Evolutionary conservation across 1,140 invertebrate genomes (phyloP).

Genomic region (Schmidtea mediterranea): DNA sequence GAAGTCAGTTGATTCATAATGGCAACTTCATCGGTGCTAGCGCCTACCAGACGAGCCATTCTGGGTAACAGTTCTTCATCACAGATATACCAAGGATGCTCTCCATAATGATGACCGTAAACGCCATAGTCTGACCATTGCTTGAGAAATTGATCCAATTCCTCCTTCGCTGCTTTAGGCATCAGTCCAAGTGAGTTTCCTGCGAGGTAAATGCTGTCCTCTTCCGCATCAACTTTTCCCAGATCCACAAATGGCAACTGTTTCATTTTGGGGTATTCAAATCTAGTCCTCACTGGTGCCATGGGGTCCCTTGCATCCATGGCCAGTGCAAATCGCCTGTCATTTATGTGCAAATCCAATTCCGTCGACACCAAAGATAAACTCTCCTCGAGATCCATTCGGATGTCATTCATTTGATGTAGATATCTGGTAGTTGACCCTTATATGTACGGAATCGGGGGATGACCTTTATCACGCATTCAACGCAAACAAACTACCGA

Average conservation of each 20-base stretch:
- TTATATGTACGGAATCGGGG: too few relatives aligned
- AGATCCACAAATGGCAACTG: constrained; percentile 21
- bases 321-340: constrained; percentile 18
- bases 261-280: constrained; percentile 26
- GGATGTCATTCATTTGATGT: too few relatives aligned
- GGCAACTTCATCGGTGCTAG: constrained; percentile 25
- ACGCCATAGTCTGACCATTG: constrained; percentile 17
- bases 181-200: constrained; percentile 34
- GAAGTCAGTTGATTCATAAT: constrained; percentile 35
- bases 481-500: too few relatives aligned
- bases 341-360: too few relatives aligned
- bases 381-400: too few relatives aligned
- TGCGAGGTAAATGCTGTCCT: constrained; percentile 33
- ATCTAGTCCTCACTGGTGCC: constrained; percentile 17
- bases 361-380: too few relatives aligned
- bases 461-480: too few relatives aligned
- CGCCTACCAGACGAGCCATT: constrained; percentile 29
- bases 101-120: constrained; percentile 27
- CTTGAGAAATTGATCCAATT: constrained; percentile 6
- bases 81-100: constrained; percentile 29
- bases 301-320: constrained; percentile 26
- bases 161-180: constrained; percentile 12
- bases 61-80: constrained; percentile 24
- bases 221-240: constrained; percentile 19
- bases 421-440: too few relatives aligned